These are phyloP conservation scores for Rhabdomys dilectus DNA, from an alignment of 2,113 vertebrate species.

Conservation along the genomic window DNA sequence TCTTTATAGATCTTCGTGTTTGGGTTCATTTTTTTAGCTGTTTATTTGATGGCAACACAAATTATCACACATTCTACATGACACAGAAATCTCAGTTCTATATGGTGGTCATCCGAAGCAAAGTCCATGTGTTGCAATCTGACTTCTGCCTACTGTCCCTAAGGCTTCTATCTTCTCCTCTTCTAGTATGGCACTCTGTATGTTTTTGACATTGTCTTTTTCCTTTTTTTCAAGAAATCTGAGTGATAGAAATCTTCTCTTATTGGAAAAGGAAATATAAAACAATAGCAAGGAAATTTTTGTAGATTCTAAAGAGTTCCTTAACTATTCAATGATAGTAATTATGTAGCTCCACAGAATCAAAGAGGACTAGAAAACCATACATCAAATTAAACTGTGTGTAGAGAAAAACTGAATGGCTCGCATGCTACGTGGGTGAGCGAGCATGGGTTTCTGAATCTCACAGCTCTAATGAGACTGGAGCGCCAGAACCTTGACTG, in stretches of 20 bases:
- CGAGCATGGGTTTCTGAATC: too few relatives aligned
- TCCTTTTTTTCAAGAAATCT: conserved; percentile 5
- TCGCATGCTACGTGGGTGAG: too few relatives aligned
- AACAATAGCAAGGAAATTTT: conserved; percentile 30
- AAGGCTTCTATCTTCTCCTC: neutral
- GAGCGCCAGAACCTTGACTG: too few relatives aligned
- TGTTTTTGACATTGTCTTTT: neutral
- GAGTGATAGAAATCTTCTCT: neutral
- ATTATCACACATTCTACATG: neutral
- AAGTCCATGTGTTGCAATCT: neutral
- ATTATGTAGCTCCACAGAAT: conserved; percentile 47
- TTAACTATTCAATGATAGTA: conserved; percentile 63
- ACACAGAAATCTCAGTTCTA: neutral
- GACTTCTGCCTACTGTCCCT: neutral
- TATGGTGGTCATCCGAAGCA: neutral
- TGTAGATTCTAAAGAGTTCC: conserved; percentile 27
- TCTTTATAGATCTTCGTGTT: conserved; percentile 40
- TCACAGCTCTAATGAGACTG: too few relatives aligned
- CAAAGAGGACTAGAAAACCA: neutral
- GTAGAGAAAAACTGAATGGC: too few relatives aligned
- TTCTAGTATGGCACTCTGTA: neutral
- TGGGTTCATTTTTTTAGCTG: conserved; percentile 1
- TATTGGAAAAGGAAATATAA: neutral
- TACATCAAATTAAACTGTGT: conserved; percentile 1
- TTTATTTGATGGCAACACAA: neutral